phyloP scores from a whole-genome alignment of 2,888 invertebrate genomes.

The Ischnura elegans region DNA sequence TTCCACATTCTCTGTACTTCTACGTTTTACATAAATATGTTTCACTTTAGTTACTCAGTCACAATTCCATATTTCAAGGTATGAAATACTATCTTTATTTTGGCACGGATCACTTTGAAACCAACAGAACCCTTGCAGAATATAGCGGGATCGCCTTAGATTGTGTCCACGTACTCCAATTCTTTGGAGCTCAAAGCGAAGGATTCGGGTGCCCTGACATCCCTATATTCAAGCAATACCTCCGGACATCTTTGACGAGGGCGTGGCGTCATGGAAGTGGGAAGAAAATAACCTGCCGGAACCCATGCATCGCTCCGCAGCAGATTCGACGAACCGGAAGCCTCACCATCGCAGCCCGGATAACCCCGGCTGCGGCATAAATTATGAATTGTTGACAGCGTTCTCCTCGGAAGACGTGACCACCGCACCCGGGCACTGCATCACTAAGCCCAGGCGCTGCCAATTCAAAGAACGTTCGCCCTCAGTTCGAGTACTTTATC shows the following conservation, averaged over 20 bases:
- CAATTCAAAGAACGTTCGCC: background rate
- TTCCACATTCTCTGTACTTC: no score
- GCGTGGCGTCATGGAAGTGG: background rate
- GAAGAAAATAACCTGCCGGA: background rate
- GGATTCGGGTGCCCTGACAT: background rate
- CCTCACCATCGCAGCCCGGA: background rate
- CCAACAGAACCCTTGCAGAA: no score
- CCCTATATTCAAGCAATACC: background rate
- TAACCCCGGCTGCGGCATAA: background rate
- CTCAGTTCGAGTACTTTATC: slow-evolving; percentile 14
- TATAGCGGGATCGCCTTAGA: no score
- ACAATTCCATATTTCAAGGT: no score
- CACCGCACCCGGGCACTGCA: background rate
- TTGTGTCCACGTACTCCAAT: background rate
- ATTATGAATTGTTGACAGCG: slow-evolving; percentile 30
- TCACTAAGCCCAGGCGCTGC: background rate
- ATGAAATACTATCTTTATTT: no score
- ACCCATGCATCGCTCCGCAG: background rate
- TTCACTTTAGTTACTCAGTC: no score
- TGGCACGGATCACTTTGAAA: no score
- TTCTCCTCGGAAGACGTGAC: background rate
- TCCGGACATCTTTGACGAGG: background rate
- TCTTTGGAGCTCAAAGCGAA: background rate
- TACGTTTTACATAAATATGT: no score
- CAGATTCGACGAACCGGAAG: background rate